phyloP scores from a whole-genome alignment of 92 coral and sea anemone species.

The Palythoa grandis region DNA sequence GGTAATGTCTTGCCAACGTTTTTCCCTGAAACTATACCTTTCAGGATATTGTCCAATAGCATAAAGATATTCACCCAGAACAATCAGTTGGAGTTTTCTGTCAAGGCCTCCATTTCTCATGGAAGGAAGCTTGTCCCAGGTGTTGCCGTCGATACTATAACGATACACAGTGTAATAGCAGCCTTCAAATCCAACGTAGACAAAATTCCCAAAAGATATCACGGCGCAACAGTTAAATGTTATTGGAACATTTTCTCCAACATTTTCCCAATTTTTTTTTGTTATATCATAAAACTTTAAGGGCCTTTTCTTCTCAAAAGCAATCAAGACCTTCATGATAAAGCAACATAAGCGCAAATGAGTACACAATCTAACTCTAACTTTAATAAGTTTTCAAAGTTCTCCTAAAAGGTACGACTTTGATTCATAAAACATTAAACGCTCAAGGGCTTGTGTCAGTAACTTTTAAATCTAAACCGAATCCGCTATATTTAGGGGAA shows the following conservation, averaged over 20 bases:
- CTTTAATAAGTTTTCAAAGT: too few species aligned
- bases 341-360: too few species aligned
- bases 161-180: not conserved
- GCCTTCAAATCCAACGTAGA: slow-evolving; percentile 16
- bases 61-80: slow-evolving; percentile 1
- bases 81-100: not conserved
- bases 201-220: not conserved
- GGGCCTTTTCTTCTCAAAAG: not conserved
- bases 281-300: not conserved
- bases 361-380: too few species aligned
- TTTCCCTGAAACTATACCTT: slow-evolving; percentile 3
- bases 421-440: too few species aligned
- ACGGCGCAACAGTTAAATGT: not conserved
- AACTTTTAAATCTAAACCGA: too few species aligned
- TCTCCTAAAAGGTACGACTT: too few species aligned
- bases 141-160: slow-evolving; percentile 6
- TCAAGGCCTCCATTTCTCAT: not conserved
- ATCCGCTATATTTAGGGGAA: too few species aligned
- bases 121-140: not conserved
- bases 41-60: not conserved
- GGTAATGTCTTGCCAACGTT: not conserved
- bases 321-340: slow-evolving; percentile 1
- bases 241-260: not conserved
- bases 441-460: too few species aligned
- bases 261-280: not conserved